Base-by-base conservation (phyloP, 2,888 invertebrate genomes). In the Callyntrura guangdongensis region DNA sequence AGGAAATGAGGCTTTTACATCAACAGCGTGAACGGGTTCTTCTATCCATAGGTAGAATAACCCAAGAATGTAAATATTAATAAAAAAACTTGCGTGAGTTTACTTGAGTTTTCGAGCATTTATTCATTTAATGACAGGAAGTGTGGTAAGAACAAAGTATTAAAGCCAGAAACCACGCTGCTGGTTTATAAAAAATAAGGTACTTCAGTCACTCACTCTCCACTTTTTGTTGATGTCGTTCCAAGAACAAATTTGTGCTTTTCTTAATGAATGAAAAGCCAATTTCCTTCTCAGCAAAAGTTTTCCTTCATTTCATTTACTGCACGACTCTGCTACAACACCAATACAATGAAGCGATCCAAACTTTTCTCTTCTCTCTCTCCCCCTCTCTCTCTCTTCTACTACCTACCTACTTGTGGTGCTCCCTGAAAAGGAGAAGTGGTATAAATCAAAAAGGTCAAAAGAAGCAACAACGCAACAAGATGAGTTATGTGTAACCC, bases 241-340 rank as follows among this genome's bases (percentile, higher is more conserved):
- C 56, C 49, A 49, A 69, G 56, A 77, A 59, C 56, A 72, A 86
- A 86, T 86, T 86, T 79, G 86, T 86, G 77, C 49, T 9, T 79
- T 87, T 87, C 87, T 87, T 82, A 88, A 88, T 88, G 88, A 88
- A 88, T 88, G 82, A 74, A 88, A 88, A 88, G 88, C 82, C 82
- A 88, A 88, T 88, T 88, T 88, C 88, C 88, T 82, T 49, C 20
- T n/a, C 20, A 36, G 36, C 79, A 27, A 77, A 79, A 79, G 36
- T 59, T 79, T 79, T 79, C 79, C 77, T 36, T 79, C 79, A 36
- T 79, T 79, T 79, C 45, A 79, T 79, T 79, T 79, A 79, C 79
- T 36, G n/a, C n/a, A n/a, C n/a, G n/a, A n/a, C 22, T 36, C 79
- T 17, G n/a, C 8, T 27, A 56, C 56, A 74, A 27, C 27, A 79